Evolutionary conservation across 2,797 vertebrate genomes (phyloP).

Genomic region (Enteromius fasciolatus): DNA sequence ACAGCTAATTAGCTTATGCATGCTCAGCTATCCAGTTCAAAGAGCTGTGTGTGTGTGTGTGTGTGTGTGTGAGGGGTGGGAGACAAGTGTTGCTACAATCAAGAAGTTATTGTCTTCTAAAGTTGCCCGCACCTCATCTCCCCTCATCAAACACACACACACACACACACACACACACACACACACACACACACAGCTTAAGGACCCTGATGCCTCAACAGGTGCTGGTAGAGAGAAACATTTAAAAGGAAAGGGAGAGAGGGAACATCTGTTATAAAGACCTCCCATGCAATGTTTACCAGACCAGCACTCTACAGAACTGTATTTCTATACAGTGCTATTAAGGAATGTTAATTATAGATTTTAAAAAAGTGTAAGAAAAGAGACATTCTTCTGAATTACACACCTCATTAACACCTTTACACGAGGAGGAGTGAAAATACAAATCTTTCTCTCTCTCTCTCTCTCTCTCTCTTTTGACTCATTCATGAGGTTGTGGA

Average conservation of each 20-base stretch:
- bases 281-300: constrained; percentile 37
- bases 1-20: constrained; percentile 58
- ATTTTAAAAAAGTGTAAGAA: no score
- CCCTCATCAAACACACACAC: neutral
- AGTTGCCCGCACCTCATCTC: neutral
- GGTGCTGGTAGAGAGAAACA: constrained; percentile 63
- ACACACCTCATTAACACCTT: neutral
- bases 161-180: constrained; percentile 13
- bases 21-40: constrained; percentile 69
- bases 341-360: no score
- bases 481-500: constrained; percentile 79
- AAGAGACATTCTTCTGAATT: neutral
- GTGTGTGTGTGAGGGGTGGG: neutral
- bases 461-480: constrained; percentile 64
- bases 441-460: constrained; percentile 63
- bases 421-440: constrained; percentile 74
- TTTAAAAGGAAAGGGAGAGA: constrained; percentile 31
- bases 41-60: constrained; percentile 39
- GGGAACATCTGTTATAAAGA: constrained; percentile 46
- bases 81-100: constrained; percentile 58
- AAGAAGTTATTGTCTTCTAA: constrained; percentile 62
- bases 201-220: constrained; percentile 65
- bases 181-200: constrained; percentile 50
- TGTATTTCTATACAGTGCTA: neutral
- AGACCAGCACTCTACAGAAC: neutral